Conservation (phyloP, 2,113 vertebrate genomes). For the Orientallactaga bullata region DNA sequence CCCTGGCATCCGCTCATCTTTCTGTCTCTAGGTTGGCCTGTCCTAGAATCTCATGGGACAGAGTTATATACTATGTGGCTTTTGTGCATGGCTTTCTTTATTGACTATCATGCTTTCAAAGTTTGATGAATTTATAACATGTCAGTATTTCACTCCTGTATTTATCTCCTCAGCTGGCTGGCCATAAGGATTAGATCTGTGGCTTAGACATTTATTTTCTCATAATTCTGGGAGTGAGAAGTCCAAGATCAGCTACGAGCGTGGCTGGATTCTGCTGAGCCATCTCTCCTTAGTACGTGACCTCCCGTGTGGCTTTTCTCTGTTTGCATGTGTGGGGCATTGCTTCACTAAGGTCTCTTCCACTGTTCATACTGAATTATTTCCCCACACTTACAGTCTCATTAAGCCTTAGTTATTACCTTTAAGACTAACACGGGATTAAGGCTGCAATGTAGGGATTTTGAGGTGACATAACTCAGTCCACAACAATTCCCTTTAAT, state of each 20-base stretch:
- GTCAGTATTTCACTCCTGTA: background rate
- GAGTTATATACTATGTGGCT: background rate
- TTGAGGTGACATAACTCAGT: background rate
- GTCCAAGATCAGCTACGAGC: background rate
- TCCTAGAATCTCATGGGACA: background rate
- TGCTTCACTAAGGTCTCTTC: background rate
- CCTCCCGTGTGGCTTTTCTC: background rate
- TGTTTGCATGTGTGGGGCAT: background rate
- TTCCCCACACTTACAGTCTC: background rate
- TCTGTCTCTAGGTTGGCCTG: background rate
- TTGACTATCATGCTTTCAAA: constrained; percentile 12
- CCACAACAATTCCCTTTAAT: background rate
- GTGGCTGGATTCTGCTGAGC: background rate
- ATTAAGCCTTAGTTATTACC: background rate
- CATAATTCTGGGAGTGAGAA: background rate
- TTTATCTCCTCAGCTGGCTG: background rate
- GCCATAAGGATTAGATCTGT: background rate
- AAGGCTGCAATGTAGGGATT: background rate
- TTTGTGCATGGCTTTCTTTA: background rate
- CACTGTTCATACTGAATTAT: background rate
- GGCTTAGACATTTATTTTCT: background rate
- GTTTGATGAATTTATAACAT: background rate
- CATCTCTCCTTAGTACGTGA: background rate
- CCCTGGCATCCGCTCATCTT: background rate
- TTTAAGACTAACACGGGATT: background rate